Evolutionary conservation across 2,888 invertebrate species (phyloP).

Genomic region (Caenorhabditis drosophilae): DNA sequence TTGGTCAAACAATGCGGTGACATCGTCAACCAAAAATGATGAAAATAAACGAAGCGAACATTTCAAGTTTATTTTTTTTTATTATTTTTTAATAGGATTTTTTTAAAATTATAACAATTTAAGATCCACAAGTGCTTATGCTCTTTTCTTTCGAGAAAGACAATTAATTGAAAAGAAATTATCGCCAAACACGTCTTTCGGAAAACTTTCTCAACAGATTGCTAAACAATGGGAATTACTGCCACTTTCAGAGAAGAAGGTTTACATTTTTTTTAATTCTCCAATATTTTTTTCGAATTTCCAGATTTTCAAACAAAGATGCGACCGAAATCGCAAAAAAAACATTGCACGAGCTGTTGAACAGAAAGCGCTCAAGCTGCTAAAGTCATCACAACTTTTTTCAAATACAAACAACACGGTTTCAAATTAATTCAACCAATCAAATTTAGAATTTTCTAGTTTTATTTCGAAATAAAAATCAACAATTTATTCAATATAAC

Average conservation of each 20-base stretch:
- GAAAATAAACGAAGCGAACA: constrained; percentile 8
- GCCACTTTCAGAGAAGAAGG: constrained; percentile 16
- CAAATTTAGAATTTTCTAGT: too few species aligned
- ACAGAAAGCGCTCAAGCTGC: constrained; percentile 13
- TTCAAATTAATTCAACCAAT: too few species aligned
- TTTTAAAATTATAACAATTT: background rate
- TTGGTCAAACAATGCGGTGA: background rate
- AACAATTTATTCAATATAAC: too few species aligned
- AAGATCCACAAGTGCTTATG: constrained; percentile 31
- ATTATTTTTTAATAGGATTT: too few species aligned
- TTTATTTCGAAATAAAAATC: background rate
- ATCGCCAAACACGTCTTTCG: constrained; percentile 13
- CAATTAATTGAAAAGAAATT: constrained; percentile 14
- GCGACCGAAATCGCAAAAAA: constrained; percentile 18
- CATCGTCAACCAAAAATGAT: background rate
- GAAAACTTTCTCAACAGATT: constrained; percentile 26
- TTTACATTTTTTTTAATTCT: background rate
- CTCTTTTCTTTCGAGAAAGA: constrained; percentile 27
- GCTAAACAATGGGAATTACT: constrained; percentile 27
- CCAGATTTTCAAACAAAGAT: constrained; percentile 20
- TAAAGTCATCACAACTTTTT: constrained; percentile 3
- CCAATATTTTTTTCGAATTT: background rate
- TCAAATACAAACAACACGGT: too few species aligned
- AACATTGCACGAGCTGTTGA: constrained; percentile 28
- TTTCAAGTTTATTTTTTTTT: background rate